Evolutionary conservation across 2,888 invertebrate genomes (phyloP), one percentile per base, ranked within the genome.

Genomic region (Eupeodes luniger): DNA sequence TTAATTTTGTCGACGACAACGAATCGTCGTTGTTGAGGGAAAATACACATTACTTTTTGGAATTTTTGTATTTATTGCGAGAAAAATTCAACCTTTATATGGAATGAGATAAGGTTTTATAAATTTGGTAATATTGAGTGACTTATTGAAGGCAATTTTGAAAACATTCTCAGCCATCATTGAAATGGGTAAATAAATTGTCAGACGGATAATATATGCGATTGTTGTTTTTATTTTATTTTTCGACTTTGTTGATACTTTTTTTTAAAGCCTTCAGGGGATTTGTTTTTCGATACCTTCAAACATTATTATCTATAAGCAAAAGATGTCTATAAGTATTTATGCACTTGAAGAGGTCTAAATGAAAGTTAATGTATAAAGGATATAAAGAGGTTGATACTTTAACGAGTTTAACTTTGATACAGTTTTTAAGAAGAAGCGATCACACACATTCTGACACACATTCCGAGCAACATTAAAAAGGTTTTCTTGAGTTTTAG

Each of bases 111-210:
- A 51, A 69, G 75, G 66, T 66, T 14, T 12, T n/a, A 27, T 27
- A 27, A 61, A 27, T 34, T n/a, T 4, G 19, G 16, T 16, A 62
- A 62, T 51, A 61, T 62, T 64, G 27, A 64, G 14, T 64, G 76
- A 62, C 36, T 62, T 40, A 62, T 75, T 49, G 64, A 76, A 76
- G 76, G 67, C 12, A 36, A 34, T 36, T 36, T 36, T n/a, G 36
- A 16, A 27, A 27, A 6, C n/a, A 34, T 49, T 53, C 11, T 64
- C 3, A 36, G 53, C 14, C 75, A 75, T 53, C 75, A 75, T 62
- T 75, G 76, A 55, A 53, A 36, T 64, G 64, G 36, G 64, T 76
- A 76, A 55, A 76, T 27, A 76, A 40, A 53, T n/a, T 64, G 53
- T 19, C 76, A 64, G 75, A 51, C 76, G 9, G 14, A 64, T 40